A percentile compares a stretch with the other conserved stretches of the same genome.
phyloP scores from a whole-genome alignment of 2,797 vertebrate genomes.

The Coendou prehensilis region DNA sequence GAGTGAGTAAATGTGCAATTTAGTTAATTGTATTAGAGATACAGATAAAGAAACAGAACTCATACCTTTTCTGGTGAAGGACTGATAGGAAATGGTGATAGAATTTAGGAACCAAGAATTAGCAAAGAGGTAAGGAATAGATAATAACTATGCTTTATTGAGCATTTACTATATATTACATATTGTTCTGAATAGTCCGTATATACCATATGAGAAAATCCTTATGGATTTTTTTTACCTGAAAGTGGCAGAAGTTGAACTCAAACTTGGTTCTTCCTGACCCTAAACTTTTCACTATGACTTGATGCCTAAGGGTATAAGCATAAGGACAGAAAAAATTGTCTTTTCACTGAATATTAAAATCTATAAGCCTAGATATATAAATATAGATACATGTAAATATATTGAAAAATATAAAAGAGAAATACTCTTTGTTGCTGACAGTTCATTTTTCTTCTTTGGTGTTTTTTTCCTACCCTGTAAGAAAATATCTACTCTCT shows the following conservation, averaged over 20 bases:
- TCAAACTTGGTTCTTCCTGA: not conserved
- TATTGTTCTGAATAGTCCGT: not conserved
- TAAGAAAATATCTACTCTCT: constrained; percentile 17
- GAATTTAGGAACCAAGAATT: not conserved
- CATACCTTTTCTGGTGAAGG: not conserved
- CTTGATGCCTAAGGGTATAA: not conserved
- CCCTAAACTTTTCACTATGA: not conserved
- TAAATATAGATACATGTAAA: not conserved
- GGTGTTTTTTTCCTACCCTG: not conserved
- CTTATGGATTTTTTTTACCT: not conserved
- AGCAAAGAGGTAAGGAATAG: not conserved
- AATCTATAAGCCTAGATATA: not conserved
- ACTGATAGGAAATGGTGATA: constrained; percentile 22
- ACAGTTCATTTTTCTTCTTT: not conserved
- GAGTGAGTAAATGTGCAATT: constrained; percentile 11
- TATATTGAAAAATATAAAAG: not conserved
- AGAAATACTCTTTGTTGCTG: constrained; percentile 37
- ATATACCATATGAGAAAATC: not conserved
- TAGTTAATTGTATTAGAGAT: constrained; percentile 47
- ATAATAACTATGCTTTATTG: not conserved
- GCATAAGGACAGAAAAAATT: not conserved
- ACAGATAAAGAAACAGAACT: not conserved
- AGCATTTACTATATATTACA: not conserved
- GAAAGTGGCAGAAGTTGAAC: not conserved
- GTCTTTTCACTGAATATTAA: constrained; percentile 20